Evolutionary conservation across 2,888 invertebrate species (phyloP).

Genomic region (Prenolepis imparis): DNA sequence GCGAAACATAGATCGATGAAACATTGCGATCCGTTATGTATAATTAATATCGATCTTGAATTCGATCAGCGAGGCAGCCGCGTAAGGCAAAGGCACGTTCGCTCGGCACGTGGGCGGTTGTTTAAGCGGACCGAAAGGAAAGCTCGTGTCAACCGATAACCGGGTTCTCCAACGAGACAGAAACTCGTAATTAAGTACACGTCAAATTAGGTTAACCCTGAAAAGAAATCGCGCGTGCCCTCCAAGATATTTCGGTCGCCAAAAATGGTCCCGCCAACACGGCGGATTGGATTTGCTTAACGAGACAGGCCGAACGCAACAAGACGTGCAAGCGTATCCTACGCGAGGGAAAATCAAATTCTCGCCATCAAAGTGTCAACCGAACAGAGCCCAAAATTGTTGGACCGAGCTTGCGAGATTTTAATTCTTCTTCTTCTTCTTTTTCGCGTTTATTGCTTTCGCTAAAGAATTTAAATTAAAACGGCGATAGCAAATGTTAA

Average conservation of each 20-base stretch:
- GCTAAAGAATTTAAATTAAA: background rate
- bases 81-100: constrained; percentile 51
- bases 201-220: constrained; percentile 70
- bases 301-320: background rate
- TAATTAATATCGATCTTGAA: constrained; percentile 70
- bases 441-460: background rate
- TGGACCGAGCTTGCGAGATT: background rate
- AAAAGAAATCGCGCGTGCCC: constrained; percentile 57
- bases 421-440: background rate
- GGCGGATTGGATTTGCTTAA: constrained; percentile 3
- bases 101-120: constrained; percentile 62
- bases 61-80: constrained; percentile 55
- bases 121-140: constrained; percentile 64
- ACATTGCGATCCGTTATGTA: constrained; percentile 62
- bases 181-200: constrained; percentile 72
- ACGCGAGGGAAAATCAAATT: constrained; percentile 1
- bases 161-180: constrained; percentile 62
- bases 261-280: constrained; percentile 60
- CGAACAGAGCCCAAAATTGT: background rate
- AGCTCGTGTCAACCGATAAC: constrained; percentile 45
- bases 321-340: background rate
- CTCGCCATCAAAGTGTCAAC: background rate
- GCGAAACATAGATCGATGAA: constrained; percentile 39
- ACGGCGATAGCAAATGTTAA: background rate
- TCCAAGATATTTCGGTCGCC: constrained; percentile 42